Conservation (phyloP, 2,888 invertebrate genomes). For the Lasioglossum morio region DNA sequence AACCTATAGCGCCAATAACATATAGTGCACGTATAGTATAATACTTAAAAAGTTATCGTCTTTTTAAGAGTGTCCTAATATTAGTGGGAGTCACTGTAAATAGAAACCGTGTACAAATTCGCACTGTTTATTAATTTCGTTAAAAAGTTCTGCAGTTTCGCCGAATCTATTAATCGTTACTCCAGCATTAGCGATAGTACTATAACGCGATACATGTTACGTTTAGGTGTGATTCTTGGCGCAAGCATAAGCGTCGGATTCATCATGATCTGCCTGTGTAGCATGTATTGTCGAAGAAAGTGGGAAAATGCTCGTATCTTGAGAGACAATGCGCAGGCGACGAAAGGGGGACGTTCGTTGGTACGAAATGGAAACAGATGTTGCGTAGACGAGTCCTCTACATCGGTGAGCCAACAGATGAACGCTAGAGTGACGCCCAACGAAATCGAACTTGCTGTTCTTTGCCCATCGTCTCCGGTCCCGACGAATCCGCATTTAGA, state of each 20-base stretch:
- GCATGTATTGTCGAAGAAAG: conserved; percentile 81
- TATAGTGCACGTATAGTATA: too few species aligned
- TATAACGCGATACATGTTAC: not conserved
- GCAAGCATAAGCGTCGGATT: conserved; percentile 84
- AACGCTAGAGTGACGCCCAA: conserved; percentile 73
- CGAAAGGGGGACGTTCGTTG: conserved; percentile 74
- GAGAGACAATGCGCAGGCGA: conserved; percentile 76
- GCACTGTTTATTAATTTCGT: too few species aligned
- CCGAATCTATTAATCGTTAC: not conserved
- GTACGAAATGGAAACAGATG: conserved; percentile 80
- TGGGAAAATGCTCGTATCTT: conserved; percentile 79
- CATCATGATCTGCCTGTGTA: conserved; percentile 82
- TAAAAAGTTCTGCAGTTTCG: not conserved
- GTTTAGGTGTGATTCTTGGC: conserved; percentile 83
- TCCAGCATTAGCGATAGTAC: not conserved
- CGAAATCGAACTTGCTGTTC: conserved; percentile 83
- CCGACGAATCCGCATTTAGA: conserved; percentile 85
- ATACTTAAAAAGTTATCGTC: too few species aligned
- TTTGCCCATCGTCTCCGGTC: conserved; percentile 81
- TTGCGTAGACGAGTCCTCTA: conserved; percentile 79
- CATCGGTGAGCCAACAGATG: conserved; percentile 77
- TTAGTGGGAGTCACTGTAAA: too few species aligned
- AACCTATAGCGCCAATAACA: too few species aligned
- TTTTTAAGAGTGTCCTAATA: too few species aligned
- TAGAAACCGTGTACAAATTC: too few species aligned